Evolutionary conservation across 1,140 invertebrate species (phyloP), one percentile per base, ranked within the genome.

Genomic region (Palaemon carinicauda): DNA sequence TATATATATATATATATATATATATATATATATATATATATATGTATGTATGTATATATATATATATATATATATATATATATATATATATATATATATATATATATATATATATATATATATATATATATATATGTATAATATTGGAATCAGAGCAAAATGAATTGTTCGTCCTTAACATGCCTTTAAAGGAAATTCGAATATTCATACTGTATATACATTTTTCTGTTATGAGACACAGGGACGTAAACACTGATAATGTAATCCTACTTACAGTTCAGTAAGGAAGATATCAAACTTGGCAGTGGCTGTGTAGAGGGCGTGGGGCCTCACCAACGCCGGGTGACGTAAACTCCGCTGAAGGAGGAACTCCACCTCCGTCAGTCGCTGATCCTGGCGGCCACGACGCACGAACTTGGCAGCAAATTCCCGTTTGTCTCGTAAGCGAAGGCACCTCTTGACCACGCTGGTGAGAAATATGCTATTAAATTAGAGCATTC

Each of bases 221-320:
- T n/a, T n/a, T n/a, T n/a, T n/a, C n/a, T n/a, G n/a, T n/a, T n/a
- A n/a, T n/a, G n/a, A n/a, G n/a, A n/a, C n/a, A n/a, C n/a, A n/a
- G n/a, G n/a, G n/a, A n/a, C n/a, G n/a, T n/a, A n/a, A n/a, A n/a
- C n/a, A n/a, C n/a, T n/a, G n/a, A n/a, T n/a, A n/a, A n/a, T n/a
- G n/a, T n/a, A n/a, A n/a, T n/a, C n/a, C n/a, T n/a, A 94, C 94
- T 93, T 93, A 96, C 94, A 95, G 90, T 92, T 96, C 95, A 90
- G 96, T 92, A 60, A 96, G 94, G 80, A 96, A 94, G 14, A 96
- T 95, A 90, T 95, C 94, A 53, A 93, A 92, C 5, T 75, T 81
- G 9, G 95, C 94, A 31, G 95, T 93, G 85, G 95, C 95, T 87
- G 95, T 94, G 91, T 96, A 96, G 5, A 96, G 91, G 27, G 95